Evolutionary conservation across 2,888 invertebrate genomes (phyloP).

Genomic region (Vandiemenella viatica): DNA sequence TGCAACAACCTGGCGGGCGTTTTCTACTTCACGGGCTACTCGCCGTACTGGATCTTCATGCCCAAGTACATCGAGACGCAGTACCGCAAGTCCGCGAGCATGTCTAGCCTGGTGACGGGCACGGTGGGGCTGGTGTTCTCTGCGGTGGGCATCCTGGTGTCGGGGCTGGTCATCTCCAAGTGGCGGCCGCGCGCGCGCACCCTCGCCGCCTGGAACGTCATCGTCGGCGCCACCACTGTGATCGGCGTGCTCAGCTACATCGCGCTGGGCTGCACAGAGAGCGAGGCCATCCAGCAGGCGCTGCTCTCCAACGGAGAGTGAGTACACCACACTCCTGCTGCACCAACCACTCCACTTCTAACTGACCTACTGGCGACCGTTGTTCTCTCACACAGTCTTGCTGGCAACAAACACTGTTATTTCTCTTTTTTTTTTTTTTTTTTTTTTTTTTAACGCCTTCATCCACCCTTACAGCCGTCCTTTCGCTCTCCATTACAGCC

Average conservation of each 20-base stretch:
- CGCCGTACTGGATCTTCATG: conserved; percentile 65
- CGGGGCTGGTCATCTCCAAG: conserved; percentile 48
- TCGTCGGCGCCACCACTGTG: conserved; percentile 45
- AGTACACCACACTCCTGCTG: conserved; percentile 16
- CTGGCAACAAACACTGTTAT: no score
- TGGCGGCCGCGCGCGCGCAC: conserved; percentile 49
- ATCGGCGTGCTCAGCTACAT: conserved; percentile 47
- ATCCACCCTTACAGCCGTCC: no score
- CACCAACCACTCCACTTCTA: no score
- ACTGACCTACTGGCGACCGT: not conserved
- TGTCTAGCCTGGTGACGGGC: conserved; percentile 55
- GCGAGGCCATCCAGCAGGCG: conserved; percentile 36
- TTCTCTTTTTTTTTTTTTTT: no score
- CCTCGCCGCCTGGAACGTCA: conserved; percentile 53
- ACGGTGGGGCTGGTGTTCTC: conserved; percentile 53
- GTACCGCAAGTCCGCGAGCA: conserved; percentile 58
- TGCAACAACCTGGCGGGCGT: conserved; percentile 58
- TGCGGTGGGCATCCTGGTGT: conserved; percentile 49
- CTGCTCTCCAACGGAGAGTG: conserved; percentile 30
- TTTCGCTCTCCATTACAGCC: no score
- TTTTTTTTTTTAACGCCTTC: no score
- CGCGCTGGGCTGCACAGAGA: conserved; percentile 48
- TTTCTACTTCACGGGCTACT: conserved; percentile 54
- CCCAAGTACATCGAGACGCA: conserved; percentile 74
- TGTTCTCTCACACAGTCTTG: no score